Conservation (phyloP, 2,888 invertebrate genomes). For the Drosophila greeni region DNA sequence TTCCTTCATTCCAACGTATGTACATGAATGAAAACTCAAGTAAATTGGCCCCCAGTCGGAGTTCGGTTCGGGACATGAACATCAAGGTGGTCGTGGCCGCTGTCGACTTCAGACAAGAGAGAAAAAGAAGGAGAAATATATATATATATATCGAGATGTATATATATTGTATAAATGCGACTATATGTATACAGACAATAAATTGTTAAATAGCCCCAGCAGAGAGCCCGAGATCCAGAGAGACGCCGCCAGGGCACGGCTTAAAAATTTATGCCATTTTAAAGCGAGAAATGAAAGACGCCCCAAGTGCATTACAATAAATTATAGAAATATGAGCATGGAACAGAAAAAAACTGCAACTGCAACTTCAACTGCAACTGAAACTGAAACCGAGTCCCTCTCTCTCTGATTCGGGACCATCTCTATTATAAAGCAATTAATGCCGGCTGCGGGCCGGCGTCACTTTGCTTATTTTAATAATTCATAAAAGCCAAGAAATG, state of each 20-base stretch:
- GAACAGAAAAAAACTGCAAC: conserved; percentile 3
- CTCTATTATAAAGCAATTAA: conserved; percentile 71
- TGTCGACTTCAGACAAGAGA: conserved; percentile 47
- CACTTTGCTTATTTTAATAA: conserved; percentile 68
- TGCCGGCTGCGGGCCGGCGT: conserved; percentile 48
- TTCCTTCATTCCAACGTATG: conserved; percentile 13
- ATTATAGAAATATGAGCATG: conserved; percentile 68
- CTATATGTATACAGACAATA: conserved; percentile 49
- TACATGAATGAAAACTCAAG: conserved; percentile 64
- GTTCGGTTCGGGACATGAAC: conserved; percentile 56
- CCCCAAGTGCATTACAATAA: conserved; percentile 73
- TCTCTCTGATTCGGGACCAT: conserved; percentile 7
- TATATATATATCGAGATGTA: conserved; percentile 13
- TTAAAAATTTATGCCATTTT: conserved; percentile 72
- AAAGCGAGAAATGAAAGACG: conserved; percentile 75
- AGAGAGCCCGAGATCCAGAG: conserved; percentile 21
- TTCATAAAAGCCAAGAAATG: conserved; percentile 60
- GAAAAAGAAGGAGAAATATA: conserved; percentile 19
- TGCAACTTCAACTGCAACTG: conserved; percentile 22
- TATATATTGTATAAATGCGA: conserved; percentile 28
- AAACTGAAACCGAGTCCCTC: conserved; percentile 10
- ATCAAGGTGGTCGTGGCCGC: conserved; percentile 51
- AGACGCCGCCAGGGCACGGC: conserved; percentile 42
- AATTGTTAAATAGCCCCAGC: conserved; percentile 51
- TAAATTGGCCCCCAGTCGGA: conserved; percentile 63